phyloP scores from a whole-genome alignment of 2,113 vertebrate species.

The Emydocephalus ijimae region DNA sequence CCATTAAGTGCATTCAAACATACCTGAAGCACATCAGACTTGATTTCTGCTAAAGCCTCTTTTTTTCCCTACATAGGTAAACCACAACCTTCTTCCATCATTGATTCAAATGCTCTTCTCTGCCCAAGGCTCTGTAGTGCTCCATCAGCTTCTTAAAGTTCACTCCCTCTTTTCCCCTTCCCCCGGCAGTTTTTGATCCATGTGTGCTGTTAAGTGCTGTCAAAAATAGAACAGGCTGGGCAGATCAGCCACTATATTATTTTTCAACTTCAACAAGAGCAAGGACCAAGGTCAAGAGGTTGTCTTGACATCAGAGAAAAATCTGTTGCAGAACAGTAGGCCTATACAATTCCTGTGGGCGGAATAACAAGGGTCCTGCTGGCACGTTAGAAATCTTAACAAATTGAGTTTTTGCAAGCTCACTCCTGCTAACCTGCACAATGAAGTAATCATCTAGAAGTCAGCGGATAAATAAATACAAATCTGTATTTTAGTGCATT shows the following conservation, averaged over 20 bases:
- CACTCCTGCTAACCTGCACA: background rate
- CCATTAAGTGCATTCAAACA: background rate
- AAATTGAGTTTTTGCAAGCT: background rate
- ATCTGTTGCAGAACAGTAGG: background rate
- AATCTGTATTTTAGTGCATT: background rate
- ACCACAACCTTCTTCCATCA: background rate
- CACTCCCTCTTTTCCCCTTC: background rate
- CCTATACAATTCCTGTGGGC: background rate
- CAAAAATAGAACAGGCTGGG: background rate
- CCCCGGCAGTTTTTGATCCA: background rate
- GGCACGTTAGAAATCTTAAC: background rate
- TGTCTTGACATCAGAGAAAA: background rate
- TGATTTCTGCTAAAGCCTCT: background rate
- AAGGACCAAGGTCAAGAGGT: conserved; percentile 11
- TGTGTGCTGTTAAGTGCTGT: background rate
- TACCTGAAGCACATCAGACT: background rate
- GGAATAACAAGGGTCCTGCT: background rate
- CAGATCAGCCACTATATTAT: background rate
- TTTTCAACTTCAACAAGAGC: conserved; percentile 10
- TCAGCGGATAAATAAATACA: background rate
- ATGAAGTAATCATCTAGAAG: background rate
- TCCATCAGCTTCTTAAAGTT: background rate
- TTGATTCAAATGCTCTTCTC: background rate
- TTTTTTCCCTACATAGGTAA: background rate
- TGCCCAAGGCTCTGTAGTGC: background rate